A percentile compares a stretch with the other conserved stretches of the same genome.
phyloP scores from a whole-genome alignment of 2,888 invertebrate species.

The Drosophila anomalipes region DNA sequence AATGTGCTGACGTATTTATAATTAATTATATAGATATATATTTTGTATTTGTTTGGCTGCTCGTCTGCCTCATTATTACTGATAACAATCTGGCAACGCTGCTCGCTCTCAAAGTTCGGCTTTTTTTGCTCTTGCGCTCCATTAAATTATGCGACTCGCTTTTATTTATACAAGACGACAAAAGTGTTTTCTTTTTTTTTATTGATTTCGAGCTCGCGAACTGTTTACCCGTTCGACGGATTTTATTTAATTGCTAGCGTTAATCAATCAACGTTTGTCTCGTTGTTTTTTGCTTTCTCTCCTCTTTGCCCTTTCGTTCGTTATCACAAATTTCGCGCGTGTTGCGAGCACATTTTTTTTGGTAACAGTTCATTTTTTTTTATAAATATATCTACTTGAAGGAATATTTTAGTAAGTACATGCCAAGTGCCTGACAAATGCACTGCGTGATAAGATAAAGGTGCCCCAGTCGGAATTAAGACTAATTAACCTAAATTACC shows the following conservation, averaged over 20 bases:
- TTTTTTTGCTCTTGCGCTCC: slow-evolving; percentile 61
- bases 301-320: slow-evolving; percentile 24
- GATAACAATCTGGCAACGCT: slow-evolving; percentile 62
- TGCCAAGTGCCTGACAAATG: slow-evolving; percentile 19
- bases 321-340: slow-evolving; percentile 67
- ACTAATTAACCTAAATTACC: slow-evolving; percentile 19
- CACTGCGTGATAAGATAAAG: slow-evolving; percentile 42
- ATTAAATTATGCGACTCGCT: slow-evolving; percentile 59
- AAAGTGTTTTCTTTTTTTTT: slow-evolving; percentile 38
- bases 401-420: slow-evolving; percentile 3
- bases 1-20: background rate
- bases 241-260: slow-evolving; percentile 65
- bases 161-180: slow-evolving; percentile 70
- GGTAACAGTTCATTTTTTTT: slow-evolving; percentile 40
- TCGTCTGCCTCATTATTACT: background rate
- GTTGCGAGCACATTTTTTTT: slow-evolving; percentile 39
- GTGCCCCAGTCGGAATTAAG: slow-evolving; percentile 1
- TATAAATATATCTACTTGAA: slow-evolving; percentile 25
- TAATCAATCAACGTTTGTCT: slow-evolving; percentile 62
- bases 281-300: slow-evolving; percentile 23
- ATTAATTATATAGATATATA: background rate
- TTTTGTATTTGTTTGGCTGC: background rate
- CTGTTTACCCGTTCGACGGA: slow-evolving; percentile 36
- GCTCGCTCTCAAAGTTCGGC: slow-evolving; percentile 43
- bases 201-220: slow-evolving; percentile 60